Percentiles rank a stretch among this genome's conserved stretches.
Evolutionary conservation across 2,888 invertebrate species (phyloP).

Genomic region (Aelia acuminata): DNA sequence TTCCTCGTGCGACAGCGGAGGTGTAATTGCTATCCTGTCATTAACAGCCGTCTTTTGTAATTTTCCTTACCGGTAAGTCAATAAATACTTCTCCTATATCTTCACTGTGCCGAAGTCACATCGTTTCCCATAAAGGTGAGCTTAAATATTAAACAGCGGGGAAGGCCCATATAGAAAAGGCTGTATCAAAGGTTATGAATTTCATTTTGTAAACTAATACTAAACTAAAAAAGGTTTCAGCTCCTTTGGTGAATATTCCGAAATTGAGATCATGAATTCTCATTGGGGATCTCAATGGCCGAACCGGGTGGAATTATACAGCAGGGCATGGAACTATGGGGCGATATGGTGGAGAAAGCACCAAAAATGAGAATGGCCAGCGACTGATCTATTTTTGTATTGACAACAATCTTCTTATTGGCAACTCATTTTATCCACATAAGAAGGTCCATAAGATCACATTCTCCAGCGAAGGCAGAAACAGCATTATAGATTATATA

Average conservation of each 20-base stretch:
- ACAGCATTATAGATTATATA: no score
- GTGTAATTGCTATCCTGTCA: background rate
- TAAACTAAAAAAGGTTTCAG: background rate
- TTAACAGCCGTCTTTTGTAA: background rate
- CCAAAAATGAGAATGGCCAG: no score
- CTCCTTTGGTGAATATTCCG: background rate
- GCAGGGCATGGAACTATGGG: no score
- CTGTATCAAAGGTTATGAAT: background rate
- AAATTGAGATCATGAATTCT: background rate
- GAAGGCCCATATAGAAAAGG: background rate
- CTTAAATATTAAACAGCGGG: background rate
- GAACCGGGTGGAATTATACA: no score
- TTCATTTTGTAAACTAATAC: background rate
- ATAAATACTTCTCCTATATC: slow-evolving; percentile 4
- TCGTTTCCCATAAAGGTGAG: background rate
- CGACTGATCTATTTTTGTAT: no score
- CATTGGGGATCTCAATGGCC: no score
- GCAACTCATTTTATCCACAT: no score
- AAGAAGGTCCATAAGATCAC: no score
- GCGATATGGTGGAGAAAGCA: no score
- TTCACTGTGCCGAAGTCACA: background rate
- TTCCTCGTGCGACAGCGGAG: background rate
- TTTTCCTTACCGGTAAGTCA: background rate
- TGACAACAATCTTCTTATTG: no score
- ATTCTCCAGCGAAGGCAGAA: no score